Evolutionary conservation across 1,140 invertebrate genomes (phyloP), one percentile per base, ranked within the genome.

Genomic region (Camponotus pennsylvanicus): DNA sequence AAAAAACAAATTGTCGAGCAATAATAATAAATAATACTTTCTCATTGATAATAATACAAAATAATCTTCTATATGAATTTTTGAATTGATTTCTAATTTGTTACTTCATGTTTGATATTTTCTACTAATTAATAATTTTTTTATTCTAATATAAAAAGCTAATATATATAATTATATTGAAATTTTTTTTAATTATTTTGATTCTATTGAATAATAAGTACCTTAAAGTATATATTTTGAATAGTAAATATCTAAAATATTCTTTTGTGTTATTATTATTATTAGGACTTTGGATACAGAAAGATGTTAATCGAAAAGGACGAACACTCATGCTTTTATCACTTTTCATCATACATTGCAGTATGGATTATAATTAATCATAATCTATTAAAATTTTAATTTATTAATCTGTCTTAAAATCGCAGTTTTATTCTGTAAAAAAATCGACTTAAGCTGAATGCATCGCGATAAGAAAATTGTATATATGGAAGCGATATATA

Each of bases 341-440:
- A 89, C 32, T 59, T 86, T 75, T 89, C 67, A 77, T 89, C 84
- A 87, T 69, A 89, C 88, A 89, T 75, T 8, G 83, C 37, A 63
- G 75, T 59, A 32, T 69, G 34, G 1, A 70, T 40, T 79, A 21
- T 69, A 63, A 75, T 75, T 78, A 45, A 78, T 64, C 3, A 9
- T 88, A 45, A 88, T 80, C 42, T 80, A 49, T 49, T 49, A 45
- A 37, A 7, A 34, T 42, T 0, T 55, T n/a, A 45, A 57, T n/a
- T 27, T 77, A 52, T 71, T 49, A 57, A 34, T 27, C 40, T 11
- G 21, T 21, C 27, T 59, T 75, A 15, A 49, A 49, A 13, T 49
- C 3, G 3, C 45, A 49, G 45, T 49, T 49, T 49, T 13, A 13
- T 3, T 49, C 42, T 1, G 11, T 45, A 11, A 40, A 11, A 15